Evolutionary conservation across 2,888 invertebrate genomes (phyloP), one percentile per base, ranked within the genome.

Genomic region (Drosophila limbata): DNA sequence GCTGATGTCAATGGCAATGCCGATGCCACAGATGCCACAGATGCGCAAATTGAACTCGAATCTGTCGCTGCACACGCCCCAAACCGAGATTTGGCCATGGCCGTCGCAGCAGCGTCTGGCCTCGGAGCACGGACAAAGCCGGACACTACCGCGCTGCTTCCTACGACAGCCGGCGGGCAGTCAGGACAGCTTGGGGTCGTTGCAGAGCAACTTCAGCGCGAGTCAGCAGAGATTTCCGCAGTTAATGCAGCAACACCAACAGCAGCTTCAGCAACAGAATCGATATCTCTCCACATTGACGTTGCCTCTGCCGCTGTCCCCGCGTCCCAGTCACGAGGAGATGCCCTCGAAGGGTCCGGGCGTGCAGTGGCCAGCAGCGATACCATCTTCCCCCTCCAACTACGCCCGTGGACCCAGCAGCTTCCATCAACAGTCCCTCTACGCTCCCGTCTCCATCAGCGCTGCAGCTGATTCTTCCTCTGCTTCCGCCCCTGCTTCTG

Each of bases 331-430:
- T 8, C 17, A 50, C 28, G 55, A 50, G 9, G 28, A 47, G 10
- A 0, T n/a, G 19, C 53, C 28, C 6, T 4, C 28, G 1, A 13
- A 44, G 17, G 28, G 4, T 13, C 48, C 28, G 28, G 42, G 40
- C 80, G 89, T 92, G 2, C 92, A 92, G 33, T 93, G 92, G 92
- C 92, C 92, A 45, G 77, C 89, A 11, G 90, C 91, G 21, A 93
- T 92, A 68, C 92, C 92, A 1, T 91, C 91, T 2, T 92, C 92
- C 17, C 92, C 92, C 1, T 91, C 92, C 13, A 91, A 89, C 53
- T 92, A 90, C 60, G 79, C 87, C 4, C 66, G 64, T 11, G 88
- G 85, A 47, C 25, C 6, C 5, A 52, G 52, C 52, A 74, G 47
- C 35, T 17, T 55, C 19, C 61, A 69, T 8, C 79, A 79, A 9